A percentile compares a stretch with the other conserved stretches of the same genome.
These are phyloP conservation scores for Harmothoe impar DNA, from an alignment of 2,888 invertebrate species.

Conservation along the genomic window DNA sequence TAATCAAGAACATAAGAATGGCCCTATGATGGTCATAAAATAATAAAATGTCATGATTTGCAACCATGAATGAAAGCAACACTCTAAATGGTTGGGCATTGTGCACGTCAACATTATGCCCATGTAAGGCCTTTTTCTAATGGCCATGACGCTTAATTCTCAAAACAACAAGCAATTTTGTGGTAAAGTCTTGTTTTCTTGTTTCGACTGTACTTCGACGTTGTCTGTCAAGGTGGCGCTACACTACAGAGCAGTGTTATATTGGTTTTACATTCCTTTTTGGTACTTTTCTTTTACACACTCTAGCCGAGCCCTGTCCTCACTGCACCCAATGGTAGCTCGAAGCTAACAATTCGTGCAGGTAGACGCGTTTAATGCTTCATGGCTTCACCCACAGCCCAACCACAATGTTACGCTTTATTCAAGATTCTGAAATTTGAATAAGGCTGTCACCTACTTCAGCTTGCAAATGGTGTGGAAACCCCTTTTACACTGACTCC, in stretches of 20 bases:
- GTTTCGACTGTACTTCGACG: background rate
- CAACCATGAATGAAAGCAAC: background rate
- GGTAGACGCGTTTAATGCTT: constrained; percentile 44
- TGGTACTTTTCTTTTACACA: constrained; percentile 19
- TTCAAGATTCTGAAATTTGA: too few species aligned
- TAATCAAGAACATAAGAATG: too few species aligned
- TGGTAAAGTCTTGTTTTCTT: background rate
- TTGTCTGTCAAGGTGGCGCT: constrained; percentile 33
- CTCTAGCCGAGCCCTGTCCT: constrained; percentile 24
- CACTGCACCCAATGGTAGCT: constrained; percentile 57
- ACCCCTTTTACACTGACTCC: too few species aligned
- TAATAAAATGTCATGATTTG: background rate
- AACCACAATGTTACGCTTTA: background rate
- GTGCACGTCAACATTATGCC: constrained; percentile 12
- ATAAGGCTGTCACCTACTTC: too few species aligned
- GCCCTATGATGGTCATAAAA: too few species aligned
- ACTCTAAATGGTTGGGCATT: constrained; percentile 22
- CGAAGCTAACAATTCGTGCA: constrained; percentile 62
- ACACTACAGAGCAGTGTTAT: background rate
- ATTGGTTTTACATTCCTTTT: constrained; percentile 2
- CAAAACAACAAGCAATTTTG: background rate
- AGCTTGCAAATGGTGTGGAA: too few species aligned
- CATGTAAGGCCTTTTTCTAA: background rate
- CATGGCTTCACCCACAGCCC: constrained; percentile 1
- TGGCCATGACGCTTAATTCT: background rate